These are phyloP conservation scores for Catajapyx aquilonaris DNA, from an alignment of 1,140 invertebrate species.

Conservation along the genomic window DNA sequence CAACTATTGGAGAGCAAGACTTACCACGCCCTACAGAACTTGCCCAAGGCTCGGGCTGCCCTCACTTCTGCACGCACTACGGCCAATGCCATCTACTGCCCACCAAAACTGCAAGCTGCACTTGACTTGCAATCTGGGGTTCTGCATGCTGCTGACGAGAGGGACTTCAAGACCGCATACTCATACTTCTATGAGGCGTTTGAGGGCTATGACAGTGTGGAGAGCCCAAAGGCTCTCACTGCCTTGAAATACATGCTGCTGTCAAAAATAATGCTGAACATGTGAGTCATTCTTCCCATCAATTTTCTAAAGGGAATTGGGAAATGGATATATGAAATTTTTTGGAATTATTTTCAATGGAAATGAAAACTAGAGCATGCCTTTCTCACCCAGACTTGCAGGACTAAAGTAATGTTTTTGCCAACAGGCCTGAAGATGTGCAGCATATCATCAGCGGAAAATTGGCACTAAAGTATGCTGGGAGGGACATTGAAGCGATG, in stretches of 20 bases:
- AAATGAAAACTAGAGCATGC: too few species aligned
- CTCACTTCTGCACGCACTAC: slow-evolving; percentile 95
- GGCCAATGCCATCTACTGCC: slow-evolving; percentile 97
- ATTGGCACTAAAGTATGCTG: slow-evolving; percentile 87
- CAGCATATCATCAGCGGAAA: slow-evolving; percentile 89
- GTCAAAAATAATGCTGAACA: slow-evolving; percentile 94
- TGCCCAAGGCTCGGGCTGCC: slow-evolving; percentile 90
- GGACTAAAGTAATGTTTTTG: too few species aligned
- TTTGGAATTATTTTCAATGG: too few species aligned
- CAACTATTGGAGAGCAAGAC: slow-evolving; percentile 96
- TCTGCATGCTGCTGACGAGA: slow-evolving; percentile 94
- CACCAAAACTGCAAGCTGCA: slow-evolving; percentile 91
- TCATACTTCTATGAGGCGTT: slow-evolving; percentile 99
- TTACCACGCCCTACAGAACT: slow-evolving; percentile 90
- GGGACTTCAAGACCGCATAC: slow-evolving; percentile 99
- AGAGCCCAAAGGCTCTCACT: slow-evolving; percentile 72
- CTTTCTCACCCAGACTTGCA: too few species aligned
- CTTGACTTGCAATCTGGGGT: slow-evolving; percentile 93
- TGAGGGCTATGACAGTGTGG: slow-evolving; percentile 94
- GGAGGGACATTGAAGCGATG: slow-evolving; percentile 93
- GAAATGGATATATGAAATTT: too few species aligned
- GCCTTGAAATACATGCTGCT: slow-evolving; percentile 98
- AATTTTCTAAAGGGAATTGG: too few species aligned
- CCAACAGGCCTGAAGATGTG: slow-evolving; percentile 81
- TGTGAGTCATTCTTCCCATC: slow-evolving; percentile 21